Conservation (phyloP, 2,797 vertebrate genomes). For the Melanitta fusca region DNA sequence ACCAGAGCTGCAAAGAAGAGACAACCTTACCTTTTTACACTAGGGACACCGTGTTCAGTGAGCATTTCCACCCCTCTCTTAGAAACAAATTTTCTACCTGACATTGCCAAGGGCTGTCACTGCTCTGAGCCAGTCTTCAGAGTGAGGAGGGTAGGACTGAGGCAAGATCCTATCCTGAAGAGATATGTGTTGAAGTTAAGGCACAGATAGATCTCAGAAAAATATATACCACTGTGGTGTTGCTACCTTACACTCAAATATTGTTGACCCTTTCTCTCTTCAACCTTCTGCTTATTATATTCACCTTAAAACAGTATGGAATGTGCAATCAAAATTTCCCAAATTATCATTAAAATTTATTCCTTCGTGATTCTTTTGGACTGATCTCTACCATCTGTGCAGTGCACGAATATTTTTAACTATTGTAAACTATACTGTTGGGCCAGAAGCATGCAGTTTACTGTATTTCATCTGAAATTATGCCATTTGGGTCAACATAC, state of each 20-base stretch:
- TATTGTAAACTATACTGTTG: not conserved
- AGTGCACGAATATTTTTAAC: slow-evolving; percentile 12
- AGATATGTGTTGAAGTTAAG: not conserved
- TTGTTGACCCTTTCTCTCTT: not conserved
- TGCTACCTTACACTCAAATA: not conserved
- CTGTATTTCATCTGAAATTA: not conserved
- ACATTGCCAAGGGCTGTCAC: not conserved
- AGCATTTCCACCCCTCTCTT: not conserved
- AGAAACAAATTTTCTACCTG: not conserved
- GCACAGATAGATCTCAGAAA: not conserved
- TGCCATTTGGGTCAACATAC: not conserved
- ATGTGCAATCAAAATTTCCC: not conserved
- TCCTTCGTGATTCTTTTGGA: not conserved
- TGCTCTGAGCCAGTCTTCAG: not conserved
- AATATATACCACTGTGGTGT: not conserved
- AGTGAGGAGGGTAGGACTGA: not conserved
- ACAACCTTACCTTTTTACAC: not conserved
- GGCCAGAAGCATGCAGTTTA: not conserved
- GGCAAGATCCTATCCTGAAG: not conserved
- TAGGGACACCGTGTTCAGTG: not conserved
- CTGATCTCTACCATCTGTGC: slow-evolving; percentile 7
- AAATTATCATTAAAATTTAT: not conserved
- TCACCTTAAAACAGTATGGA: not conserved
- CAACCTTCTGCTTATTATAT: not conserved
- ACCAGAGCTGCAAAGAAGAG: not conserved